A percentile compares a stretch with the other conserved stretches of the same genome.
phyloP scores from a whole-genome alignment of 2,113 vertebrate species.

The Bubo blakistoni region DNA sequence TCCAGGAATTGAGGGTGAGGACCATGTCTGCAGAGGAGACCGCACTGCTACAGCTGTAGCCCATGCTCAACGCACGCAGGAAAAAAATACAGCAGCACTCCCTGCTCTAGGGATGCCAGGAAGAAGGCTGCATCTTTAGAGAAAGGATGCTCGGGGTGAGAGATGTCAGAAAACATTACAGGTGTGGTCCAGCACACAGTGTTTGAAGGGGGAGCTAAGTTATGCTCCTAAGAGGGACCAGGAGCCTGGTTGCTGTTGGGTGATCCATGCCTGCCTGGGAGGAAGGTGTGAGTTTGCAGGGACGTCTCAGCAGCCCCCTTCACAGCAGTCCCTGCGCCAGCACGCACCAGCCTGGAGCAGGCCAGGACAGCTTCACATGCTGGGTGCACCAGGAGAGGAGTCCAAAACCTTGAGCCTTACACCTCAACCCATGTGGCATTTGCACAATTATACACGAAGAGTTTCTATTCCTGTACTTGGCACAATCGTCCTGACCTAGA shows the following conservation, averaged over 20 bases:
- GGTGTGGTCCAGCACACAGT: background rate
- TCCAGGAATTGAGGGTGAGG: slow-evolving; percentile 86
- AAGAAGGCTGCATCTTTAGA: background rate
- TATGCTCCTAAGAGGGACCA: background rate
- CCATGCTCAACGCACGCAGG: accelerated
- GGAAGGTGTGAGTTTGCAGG: background rate
- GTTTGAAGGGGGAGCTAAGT: background rate
- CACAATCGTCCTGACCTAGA: background rate
- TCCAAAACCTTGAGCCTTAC: background rate
- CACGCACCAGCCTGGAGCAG: background rate
- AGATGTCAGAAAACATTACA: background rate
- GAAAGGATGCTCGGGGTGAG: background rate
- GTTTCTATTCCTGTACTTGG: background rate
- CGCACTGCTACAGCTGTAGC: background rate
- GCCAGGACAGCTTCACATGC: background rate
- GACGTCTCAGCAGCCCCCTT: background rate
- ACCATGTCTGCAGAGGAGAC: slow-evolving; percentile 71
- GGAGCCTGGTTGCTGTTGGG: background rate
- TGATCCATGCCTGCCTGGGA: background rate
- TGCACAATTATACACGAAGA: background rate
- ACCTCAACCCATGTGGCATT: background rate
- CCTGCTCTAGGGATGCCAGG: background rate
- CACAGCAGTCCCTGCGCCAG: background rate
- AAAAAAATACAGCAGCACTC: background rate
- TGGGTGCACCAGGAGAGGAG: background rate